These are phyloP conservation scores for Leptopilina boulardi DNA, from an alignment of 1,140 invertebrate genomes.

Conservation along the genomic window DNA sequence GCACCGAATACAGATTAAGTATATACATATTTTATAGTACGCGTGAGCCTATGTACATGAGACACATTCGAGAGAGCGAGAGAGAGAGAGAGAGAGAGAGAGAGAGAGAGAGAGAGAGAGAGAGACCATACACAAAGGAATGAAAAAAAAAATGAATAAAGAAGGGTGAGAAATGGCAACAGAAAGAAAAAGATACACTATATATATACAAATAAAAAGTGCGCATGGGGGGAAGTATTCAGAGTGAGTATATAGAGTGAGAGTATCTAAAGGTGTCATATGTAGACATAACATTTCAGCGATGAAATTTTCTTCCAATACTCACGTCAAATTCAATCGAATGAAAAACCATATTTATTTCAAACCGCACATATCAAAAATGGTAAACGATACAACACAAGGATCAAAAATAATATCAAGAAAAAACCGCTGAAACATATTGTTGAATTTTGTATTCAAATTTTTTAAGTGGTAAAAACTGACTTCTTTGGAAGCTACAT, in stretches of 20 bases:
- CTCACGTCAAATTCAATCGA: background rate
- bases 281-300: background rate
- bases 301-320: background rate
- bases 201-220: too few relatives aligned
- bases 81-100: background rate
- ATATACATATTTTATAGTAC: slow-evolving; percentile 66
- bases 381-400: too few relatives aligned
- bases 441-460: too few relatives aligned
- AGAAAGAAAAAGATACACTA: slow-evolving; percentile 21
- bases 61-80: slow-evolving; percentile 13
- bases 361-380: background rate
- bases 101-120: background rate
- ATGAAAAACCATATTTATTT: background rate
- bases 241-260: background rate
- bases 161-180: background rate
- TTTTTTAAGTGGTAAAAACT: too few relatives aligned
- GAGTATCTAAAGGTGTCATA: slow-evolving; percentile 9
- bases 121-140: background rate
- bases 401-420: too few relatives aligned
- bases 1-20: slow-evolving; percentile 73
- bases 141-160: background rate
- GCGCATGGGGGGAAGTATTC: slow-evolving; percentile 3
- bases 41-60: slow-evolving; percentile 49
- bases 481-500: too few relatives aligned
- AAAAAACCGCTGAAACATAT: too few relatives aligned